Conservation (phyloP, 2,113 vertebrate genomes). For the Oreocharis arfaki region DNA sequence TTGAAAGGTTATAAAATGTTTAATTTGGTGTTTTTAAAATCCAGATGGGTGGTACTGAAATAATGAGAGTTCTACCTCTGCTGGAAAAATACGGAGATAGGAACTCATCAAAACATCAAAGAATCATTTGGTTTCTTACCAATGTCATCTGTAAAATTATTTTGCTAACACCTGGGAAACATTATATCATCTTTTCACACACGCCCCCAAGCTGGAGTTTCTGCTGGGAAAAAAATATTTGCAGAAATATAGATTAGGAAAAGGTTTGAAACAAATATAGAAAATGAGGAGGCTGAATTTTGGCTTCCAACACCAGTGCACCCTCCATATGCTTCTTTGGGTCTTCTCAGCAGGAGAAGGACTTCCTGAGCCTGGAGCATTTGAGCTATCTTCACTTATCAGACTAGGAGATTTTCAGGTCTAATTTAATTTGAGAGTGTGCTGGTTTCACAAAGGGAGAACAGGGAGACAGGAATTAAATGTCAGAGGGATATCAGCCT, state of each 20-base stretch:
- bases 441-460: neutral
- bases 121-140: neutral
- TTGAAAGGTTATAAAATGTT: neutral
- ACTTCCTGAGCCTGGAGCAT: neutral
- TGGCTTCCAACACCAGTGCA: neutral
- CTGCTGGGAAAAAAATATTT: neutral
- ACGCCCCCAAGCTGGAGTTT: neutral
- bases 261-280: neutral
- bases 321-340: neutral
- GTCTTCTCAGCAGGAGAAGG: neutral
- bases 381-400: neutral
- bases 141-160: neutral
- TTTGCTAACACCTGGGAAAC: neutral
- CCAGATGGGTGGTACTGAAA: neutral
- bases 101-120: neutral
- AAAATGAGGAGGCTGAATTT: neutral
- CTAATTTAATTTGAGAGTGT: slow-evolving; percentile 2
- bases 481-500: neutral
- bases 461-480: neutral
- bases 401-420: neutral
- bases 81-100: neutral
- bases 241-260: neutral
- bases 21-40: neutral
- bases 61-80: neutral
- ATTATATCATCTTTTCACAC: neutral